A percentile compares a stretch with the other conserved stretches of the same genome.
Conservation (phyloP, 1,140 invertebrate genomes). For the Calliopsis andreniformis region DNA sequence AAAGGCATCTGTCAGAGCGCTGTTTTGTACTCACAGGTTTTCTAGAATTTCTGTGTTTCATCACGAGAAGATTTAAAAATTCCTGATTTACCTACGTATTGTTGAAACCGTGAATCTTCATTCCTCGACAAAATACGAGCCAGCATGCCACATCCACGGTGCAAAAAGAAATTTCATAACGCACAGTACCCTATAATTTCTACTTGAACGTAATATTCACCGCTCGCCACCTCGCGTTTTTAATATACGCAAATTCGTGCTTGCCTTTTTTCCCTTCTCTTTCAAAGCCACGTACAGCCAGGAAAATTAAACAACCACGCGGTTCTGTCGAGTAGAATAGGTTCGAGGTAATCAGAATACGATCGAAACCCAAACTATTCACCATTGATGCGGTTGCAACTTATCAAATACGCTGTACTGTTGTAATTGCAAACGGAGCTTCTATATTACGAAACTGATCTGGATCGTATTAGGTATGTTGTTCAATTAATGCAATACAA, state of each 20-base stretch:
- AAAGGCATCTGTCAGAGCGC: too few relatives aligned
- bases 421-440: too few relatives aligned
- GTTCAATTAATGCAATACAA: too few relatives aligned
- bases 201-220: conserved; percentile 17
- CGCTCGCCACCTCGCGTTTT: not conserved
- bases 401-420: too few relatives aligned
- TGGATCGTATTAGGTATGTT: too few relatives aligned
- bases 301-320: not conserved
- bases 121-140: conserved; percentile 18
- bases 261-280: not conserved
- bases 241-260: conserved; percentile 14
- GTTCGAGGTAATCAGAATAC: not conserved
- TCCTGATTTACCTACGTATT: not conserved
- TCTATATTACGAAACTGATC: too few relatives aligned
- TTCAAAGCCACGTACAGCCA: not conserved
- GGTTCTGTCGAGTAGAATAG: not conserved
- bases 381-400: too few relatives aligned
- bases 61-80: too few relatives aligned
- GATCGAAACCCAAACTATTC: not conserved
- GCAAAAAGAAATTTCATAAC: conserved; percentile 16
- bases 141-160: not conserved
- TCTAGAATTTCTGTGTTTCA: too few relatives aligned
- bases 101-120: conserved; percentile 17
- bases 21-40: too few relatives aligned
- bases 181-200: conserved; percentile 16